These are phyloP conservation scores for Percina caprodes DNA, from an alignment of 2,113 vertebrate species.

Conservation along the genomic window DNA sequence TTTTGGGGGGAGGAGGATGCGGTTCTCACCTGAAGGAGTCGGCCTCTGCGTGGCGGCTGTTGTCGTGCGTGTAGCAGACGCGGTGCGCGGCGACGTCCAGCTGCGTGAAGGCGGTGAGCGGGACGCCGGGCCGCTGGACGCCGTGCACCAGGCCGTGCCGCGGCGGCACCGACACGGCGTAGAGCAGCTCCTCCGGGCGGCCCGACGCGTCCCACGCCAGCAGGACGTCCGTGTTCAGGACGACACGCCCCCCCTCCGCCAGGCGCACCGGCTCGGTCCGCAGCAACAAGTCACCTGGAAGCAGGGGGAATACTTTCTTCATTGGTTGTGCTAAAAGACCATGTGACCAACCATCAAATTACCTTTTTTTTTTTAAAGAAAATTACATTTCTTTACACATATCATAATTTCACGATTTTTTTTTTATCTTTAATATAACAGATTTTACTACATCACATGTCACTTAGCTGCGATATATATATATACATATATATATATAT, in stretches of 20 bases:
- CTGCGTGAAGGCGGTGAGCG: conserved; percentile 88
- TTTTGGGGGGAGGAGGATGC: too few species aligned
- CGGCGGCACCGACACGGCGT: conserved; percentile 87
- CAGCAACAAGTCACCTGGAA: conserved; percentile 91
- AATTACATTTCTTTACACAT: too few species aligned
- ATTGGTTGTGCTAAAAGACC: too few species aligned
- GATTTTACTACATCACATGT: too few species aligned
- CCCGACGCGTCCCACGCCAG: conserved; percentile 91
- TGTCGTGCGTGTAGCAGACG: conserved; percentile 88
- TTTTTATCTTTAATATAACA: too few species aligned
- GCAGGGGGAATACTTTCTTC: too few species aligned
- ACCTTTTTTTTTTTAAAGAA: too few species aligned
- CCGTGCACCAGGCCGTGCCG: conserved; percentile 91
- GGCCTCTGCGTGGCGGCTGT: conserved; percentile 80
- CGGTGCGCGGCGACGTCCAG: conserved; percentile 92
- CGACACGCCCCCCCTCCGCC: conserved; percentile 92
- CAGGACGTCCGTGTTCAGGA: conserved; percentile 94
- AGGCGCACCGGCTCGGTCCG: conserved; percentile 89
- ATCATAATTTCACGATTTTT: too few species aligned
- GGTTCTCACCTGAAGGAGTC: conserved; percentile 91
- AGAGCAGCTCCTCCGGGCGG: conserved; percentile 92
- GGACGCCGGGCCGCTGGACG: conserved; percentile 87
- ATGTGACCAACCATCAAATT: too few species aligned
- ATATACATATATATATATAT: too few species aligned
- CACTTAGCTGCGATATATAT: too few species aligned